These are phyloP conservation scores for Rotaria sp. DNA, from an alignment of 2,888 invertebrate genomes.

Conservation along the genomic window DNA sequence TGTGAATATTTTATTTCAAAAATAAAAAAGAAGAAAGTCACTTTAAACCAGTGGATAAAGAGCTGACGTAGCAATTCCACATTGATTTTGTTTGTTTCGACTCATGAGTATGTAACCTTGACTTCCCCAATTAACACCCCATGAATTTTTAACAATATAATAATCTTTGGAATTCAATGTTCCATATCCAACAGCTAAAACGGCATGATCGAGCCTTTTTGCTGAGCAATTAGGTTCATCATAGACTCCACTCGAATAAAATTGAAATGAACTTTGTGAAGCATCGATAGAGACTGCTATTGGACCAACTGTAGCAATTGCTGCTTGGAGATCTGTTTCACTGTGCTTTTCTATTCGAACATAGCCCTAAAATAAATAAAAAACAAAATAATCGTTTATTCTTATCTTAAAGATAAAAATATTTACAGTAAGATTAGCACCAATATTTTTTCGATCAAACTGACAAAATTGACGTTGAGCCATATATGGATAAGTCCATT, in stretches of 20 bases:
- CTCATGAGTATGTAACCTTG: constrained; percentile 79
- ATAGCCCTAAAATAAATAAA: constrained; percentile 40
- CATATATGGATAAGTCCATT: constrained; percentile 29
- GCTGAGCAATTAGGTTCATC: constrained; percentile 26
- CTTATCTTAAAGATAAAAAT: not conserved
- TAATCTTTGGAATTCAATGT: not conserved
- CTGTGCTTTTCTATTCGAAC: not conserved
- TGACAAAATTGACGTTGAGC: not conserved
- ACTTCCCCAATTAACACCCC: constrained; percentile 33
- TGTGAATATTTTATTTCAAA: no score
- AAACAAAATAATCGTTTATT: no score
- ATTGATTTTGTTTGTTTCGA: constrained; percentile 73
- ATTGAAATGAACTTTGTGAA: constrained; percentile 27
- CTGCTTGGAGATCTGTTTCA: constrained; percentile 22
- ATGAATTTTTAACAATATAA: constrained; percentile 35
- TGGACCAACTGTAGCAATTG: constrained; percentile 30
- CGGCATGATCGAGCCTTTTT: constrained; percentile 32
- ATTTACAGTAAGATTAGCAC: not conserved
- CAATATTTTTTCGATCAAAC: not conserved
- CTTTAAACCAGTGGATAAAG: constrained; percentile 75
- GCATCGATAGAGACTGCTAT: constrained; percentile 35
- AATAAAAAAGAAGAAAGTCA: no score
- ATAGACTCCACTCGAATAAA: constrained; percentile 31
- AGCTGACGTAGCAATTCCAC: constrained; percentile 74
- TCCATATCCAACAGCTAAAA: constrained; percentile 34